Base-by-base conservation (phyloP, 1,140 invertebrate species). In the Nomia melanderi region DNA sequence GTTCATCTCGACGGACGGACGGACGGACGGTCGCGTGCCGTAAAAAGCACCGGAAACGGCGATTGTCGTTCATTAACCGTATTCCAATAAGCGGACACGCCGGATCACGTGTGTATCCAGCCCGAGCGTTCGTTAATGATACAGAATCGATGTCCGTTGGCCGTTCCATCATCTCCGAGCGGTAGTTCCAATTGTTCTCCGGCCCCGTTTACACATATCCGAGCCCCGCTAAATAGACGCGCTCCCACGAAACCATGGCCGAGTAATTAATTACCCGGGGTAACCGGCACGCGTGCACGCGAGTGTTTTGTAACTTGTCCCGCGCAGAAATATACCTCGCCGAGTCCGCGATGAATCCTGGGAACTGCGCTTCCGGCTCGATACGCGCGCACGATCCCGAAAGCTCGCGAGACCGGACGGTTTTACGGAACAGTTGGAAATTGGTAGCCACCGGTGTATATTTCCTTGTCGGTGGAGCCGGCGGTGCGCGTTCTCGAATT, bases 241-340 rank as follows among this genome's bases (percentile, higher is more conserved):
- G 36, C 31, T 14, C 27, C n/a, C 70, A 50, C 41, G 57, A 54
- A 44, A 77, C 80, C 25, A 60, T 67, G 54, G 60, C 59, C 71
- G n/a, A 76, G 80, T 71, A 79, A 78, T 83, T 82, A 82, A 83
- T 83, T 75, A 56, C 67, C 39, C n/a, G n/a, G 72, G 56, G 56
- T 60, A 57, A 31, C 47, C 66, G 41, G 62, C 65, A 65, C 27
- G 53, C 47, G 62, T 50, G 64, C 57, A 67, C 53, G 53, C 63
- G 56, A 50, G 53, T 67, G 57, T 63, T 78, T 71, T 74, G 65
- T 62, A 56, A 74, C 82, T 81, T 77, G 83, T 84, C 82, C 78
- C 71, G 50, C 44, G 71, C 74, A 67, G 81, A 81, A 63, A 53
- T 27, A 31, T 64, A 41, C 60, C 78, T 78, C 62, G 53, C 29